A percentile compares a stretch with the other conserved stretches of the same genome.
Evolutionary conservation across 2,113 vertebrate species (phyloP).

Genomic region (Narcine bancroftii): DNA sequence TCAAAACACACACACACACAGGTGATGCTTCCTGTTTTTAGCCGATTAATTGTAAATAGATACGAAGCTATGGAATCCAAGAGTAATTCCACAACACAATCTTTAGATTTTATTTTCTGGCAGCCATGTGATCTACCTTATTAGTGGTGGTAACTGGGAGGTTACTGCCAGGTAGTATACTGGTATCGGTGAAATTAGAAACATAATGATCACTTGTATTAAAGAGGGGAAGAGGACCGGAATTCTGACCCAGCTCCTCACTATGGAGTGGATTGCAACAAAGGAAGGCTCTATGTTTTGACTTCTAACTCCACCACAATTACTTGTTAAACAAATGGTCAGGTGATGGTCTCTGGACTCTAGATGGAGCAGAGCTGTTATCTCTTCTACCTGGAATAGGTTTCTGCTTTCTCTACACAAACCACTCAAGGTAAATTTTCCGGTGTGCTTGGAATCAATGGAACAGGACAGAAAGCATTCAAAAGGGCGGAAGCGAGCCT

Average conservation of each 20-base stretch:
- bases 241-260: neutral
- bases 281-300: neutral
- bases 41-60: slow-evolving; percentile 31
- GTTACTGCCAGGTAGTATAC: neutral
- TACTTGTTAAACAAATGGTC: neutral
- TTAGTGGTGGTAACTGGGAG: neutral
- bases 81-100: neutral
- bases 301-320: neutral
- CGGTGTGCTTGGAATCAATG: neutral
- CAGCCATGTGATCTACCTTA: slow-evolving; percentile 8
- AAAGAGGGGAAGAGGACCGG: neutral
- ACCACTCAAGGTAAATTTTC: neutral
- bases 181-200: neutral
- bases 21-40: slow-evolving; percentile 6
- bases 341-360: neutral
- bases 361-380: neutral
- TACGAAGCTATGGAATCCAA: slow-evolving; percentile 23
- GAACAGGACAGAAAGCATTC: neutral
- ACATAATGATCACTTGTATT: neutral
- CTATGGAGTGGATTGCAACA: neutral
- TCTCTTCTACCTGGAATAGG: neutral
- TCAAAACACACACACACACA: neutral
- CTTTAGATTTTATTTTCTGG: neutral
- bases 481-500: neutral
- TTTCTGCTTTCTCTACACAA: neutral